Conservation (phyloP, 2,888 invertebrate genomes). For the Acleris laterana region DNA sequence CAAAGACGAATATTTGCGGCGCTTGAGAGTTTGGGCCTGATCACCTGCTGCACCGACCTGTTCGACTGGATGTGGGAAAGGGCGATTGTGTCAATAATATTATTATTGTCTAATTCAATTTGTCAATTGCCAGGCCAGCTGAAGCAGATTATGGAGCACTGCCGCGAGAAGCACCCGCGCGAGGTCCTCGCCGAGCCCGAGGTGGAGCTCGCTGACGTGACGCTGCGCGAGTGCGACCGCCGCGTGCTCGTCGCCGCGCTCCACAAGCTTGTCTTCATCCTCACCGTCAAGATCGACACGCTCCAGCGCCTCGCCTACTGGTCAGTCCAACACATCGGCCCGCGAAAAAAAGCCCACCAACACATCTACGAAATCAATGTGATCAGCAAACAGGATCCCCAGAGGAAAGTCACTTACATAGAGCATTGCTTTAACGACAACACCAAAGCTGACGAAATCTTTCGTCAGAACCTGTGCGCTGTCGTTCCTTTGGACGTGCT, state of each 20-base stretch:
- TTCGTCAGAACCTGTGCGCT: slow-evolving; percentile 65
- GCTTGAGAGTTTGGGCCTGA: no score
- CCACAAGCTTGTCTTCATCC: slow-evolving; percentile 64
- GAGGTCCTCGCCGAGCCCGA: slow-evolving; percentile 57
- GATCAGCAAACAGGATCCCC: slow-evolving; percentile 60
- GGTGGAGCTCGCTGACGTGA: slow-evolving; percentile 56
- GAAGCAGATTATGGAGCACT: slow-evolving; percentile 68
- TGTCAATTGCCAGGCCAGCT: slow-evolving; percentile 42
- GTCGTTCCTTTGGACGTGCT: slow-evolving; percentile 63
- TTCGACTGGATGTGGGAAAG: no score
- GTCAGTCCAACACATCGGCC: slow-evolving; percentile 70
- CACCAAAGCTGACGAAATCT: slow-evolving; percentile 67
- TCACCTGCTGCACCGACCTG: no score
- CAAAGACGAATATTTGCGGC: no score
- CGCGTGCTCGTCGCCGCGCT: slow-evolving; percentile 61
- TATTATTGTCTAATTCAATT: background rate
- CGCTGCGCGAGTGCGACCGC: slow-evolving; percentile 57
- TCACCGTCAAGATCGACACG: slow-evolving; percentile 70
- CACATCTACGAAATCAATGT: slow-evolving; percentile 72
- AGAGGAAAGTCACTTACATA: slow-evolving; percentile 62
- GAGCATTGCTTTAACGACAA: slow-evolving; percentile 73
- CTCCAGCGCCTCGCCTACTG: slow-evolving; percentile 70
- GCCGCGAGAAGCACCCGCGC: slow-evolving; percentile 65
- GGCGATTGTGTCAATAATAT: background rate
- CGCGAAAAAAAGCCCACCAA: slow-evolving; percentile 62